Conservation (phyloP, 2,113 vertebrate species). For the Nannospalax galili region DNA sequence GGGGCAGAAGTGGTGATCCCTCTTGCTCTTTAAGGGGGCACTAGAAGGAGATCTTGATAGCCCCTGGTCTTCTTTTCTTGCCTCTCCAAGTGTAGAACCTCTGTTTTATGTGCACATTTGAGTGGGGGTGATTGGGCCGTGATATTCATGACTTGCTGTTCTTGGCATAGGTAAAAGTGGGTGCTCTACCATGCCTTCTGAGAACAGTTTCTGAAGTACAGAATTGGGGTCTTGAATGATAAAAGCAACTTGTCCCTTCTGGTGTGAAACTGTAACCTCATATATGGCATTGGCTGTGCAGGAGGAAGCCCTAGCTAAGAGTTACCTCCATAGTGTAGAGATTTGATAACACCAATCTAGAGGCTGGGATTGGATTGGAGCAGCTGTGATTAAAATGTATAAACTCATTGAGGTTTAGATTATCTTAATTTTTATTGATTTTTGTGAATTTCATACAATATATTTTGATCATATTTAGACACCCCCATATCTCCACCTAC, state of each 20-base stretch:
- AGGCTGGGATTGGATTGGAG: neutral
- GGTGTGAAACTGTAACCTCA: neutral
- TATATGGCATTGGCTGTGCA: too few relatives aligned
- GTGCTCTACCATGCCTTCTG: neutral
- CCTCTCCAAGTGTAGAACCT: neutral
- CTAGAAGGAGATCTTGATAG: neutral
- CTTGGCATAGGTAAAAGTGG: neutral
- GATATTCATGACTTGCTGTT: neutral
- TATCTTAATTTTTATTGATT: neutral
- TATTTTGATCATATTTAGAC: too few relatives aligned
- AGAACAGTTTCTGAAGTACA: neutral
- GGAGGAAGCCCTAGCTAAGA: rapidly evolving
- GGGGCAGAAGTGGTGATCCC: neutral
- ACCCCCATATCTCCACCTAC: too few relatives aligned
- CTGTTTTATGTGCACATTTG: neutral
- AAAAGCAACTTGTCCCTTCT: too few relatives aligned
- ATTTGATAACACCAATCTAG: neutral
- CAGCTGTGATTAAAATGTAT: neutral
- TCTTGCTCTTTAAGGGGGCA: neutral
- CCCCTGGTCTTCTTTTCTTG: neutral
- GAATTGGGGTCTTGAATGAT: too few relatives aligned
- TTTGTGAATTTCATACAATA: too few relatives aligned
- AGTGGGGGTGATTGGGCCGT: neutral
- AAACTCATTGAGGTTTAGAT: neutral
- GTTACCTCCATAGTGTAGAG: rapidly evolving